A percentile compares a stretch with the other conserved stretches of the same genome.
These are phyloP conservation scores for Meriones unguiculatus DNA, from an alignment of 2,113 vertebrate genomes.

Conservation along the genomic window DNA sequence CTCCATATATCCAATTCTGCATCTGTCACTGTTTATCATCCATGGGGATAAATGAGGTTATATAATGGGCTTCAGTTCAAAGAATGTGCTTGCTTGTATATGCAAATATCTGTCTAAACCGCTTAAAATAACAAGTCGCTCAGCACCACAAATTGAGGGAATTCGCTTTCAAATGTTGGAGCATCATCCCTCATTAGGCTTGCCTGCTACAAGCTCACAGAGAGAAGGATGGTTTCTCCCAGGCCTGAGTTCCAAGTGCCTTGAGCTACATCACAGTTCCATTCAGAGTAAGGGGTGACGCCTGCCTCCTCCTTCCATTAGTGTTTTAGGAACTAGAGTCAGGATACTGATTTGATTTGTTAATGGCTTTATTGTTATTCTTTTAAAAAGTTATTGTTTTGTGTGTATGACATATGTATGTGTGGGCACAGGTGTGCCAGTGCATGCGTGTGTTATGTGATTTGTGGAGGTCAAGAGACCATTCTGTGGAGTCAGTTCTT, in stretches of 20 bases:
- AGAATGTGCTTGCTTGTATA: conserved; percentile 61
- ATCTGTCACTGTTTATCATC: conserved; percentile 62
- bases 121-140: conserved; percentile 78
- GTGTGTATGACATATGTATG: neutral
- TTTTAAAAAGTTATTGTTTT: neutral
- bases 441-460: neutral
- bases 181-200: conserved; percentile 14
- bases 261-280: neutral
- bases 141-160: conserved; percentile 51
- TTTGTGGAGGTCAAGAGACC: neutral
- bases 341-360: neutral
- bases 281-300: neutral
- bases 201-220: neutral
- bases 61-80: conserved; percentile 58
- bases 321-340: neutral
- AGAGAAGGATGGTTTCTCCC: conserved; percentile 1
- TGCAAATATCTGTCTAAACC: conserved; percentile 73
- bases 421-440: neutral
- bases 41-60: conserved; percentile 71
- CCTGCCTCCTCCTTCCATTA: neutral
- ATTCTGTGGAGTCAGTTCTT: neutral
- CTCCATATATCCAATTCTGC: conserved; percentile 48
- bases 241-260: neutral
- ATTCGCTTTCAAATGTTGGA: conserved; percentile 46
- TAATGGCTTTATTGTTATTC: neutral